These are phyloP conservation scores for Vanessa tameamea DNA, from an alignment of 1,140 invertebrate species.

Conservation along the genomic window DNA sequence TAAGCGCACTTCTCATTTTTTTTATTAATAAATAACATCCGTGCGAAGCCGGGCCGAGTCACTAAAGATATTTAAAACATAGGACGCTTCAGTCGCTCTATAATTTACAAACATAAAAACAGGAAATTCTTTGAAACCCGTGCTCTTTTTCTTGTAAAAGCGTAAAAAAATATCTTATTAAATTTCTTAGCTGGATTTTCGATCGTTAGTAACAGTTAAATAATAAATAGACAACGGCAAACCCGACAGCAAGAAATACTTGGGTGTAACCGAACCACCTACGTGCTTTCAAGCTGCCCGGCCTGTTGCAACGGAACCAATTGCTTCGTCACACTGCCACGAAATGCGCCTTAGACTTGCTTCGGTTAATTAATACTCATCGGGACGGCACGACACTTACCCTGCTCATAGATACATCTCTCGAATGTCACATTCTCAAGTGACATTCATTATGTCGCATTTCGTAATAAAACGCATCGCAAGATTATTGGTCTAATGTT, in stretches of 20 bases:
- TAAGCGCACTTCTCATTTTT: too few species aligned
- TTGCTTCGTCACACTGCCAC: slow-evolving; percentile 70
- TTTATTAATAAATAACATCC: too few species aligned
- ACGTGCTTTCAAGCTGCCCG: slow-evolving; percentile 55
- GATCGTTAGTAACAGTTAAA: slow-evolving; percentile 57
- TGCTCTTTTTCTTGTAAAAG: slow-evolving; percentile 43
- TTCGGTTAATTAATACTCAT: slow-evolving; percentile 76
- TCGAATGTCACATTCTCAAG: slow-evolving; percentile 55
- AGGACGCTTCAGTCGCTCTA: background rate
- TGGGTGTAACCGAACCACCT: slow-evolving; percentile 65
- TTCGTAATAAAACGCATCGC: slow-evolving; percentile 49
- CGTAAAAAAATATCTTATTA: slow-evolving; percentile 61
- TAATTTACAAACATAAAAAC: slow-evolving; percentile 1
- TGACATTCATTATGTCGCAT: slow-evolving; percentile 62
- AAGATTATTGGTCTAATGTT: slow-evolving; percentile 44
- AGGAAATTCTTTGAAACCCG: slow-evolving; percentile 38
- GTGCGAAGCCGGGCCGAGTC: too few species aligned
- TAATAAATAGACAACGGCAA: slow-evolving; percentile 65
- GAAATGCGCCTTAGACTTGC: slow-evolving; percentile 66
- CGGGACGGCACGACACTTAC: slow-evolving; percentile 67
- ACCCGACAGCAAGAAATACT: slow-evolving; percentile 59
- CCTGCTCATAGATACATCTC: slow-evolving; percentile 52
- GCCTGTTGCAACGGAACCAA: slow-evolving; percentile 66
- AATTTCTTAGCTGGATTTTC: slow-evolving; percentile 12
- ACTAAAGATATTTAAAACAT: background rate